Percentiles rank a stretch among this genome's conserved stretches.
Evolutionary conservation across 1,140 invertebrate genomes (phyloP).

Genomic region (Hydropsyche tenuis): DNA sequence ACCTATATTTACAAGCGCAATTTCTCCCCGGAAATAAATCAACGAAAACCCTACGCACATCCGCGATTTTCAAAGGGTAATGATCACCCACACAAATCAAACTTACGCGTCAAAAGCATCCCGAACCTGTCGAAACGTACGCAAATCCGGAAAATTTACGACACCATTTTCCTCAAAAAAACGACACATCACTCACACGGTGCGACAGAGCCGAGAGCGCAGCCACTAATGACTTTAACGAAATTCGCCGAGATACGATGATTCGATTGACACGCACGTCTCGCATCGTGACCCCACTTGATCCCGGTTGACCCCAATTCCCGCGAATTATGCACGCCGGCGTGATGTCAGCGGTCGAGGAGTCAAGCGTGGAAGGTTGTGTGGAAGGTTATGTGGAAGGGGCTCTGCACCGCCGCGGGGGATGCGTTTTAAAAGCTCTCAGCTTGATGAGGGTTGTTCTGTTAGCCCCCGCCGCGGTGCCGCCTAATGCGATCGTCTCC

Average conservation of each 20-base stretch:
- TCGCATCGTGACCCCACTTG: slow-evolving; percentile 21
- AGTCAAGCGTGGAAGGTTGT: too few species aligned
- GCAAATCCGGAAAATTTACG: not conserved
- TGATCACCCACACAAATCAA: slow-evolving; percentile 1
- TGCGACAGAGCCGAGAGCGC: not conserved
- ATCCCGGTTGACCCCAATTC: slow-evolving; percentile 25
- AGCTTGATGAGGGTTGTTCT: too few species aligned
- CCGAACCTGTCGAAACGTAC: not conserved
- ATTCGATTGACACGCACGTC: slow-evolving; percentile 26
- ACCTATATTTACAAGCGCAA: too few species aligned
- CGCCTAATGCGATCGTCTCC: too few species aligned
- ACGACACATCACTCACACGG: not conserved
- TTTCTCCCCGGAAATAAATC: too few species aligned
- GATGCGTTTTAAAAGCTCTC: too few species aligned
- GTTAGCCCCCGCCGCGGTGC: too few species aligned
- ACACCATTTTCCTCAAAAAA: too few species aligned
- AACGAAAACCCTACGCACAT: not conserved
- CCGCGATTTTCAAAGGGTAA: not conserved
- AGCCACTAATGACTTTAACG: not conserved
- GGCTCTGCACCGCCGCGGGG: too few species aligned
- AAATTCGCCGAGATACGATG: not conserved
- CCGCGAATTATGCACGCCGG: not conserved
- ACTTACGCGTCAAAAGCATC: not conserved
- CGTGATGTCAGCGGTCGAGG: not conserved
- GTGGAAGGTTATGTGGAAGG: too few species aligned